Conservation (phyloP, 1,140 invertebrate species). For the Drosophila lacertosa region DNA sequence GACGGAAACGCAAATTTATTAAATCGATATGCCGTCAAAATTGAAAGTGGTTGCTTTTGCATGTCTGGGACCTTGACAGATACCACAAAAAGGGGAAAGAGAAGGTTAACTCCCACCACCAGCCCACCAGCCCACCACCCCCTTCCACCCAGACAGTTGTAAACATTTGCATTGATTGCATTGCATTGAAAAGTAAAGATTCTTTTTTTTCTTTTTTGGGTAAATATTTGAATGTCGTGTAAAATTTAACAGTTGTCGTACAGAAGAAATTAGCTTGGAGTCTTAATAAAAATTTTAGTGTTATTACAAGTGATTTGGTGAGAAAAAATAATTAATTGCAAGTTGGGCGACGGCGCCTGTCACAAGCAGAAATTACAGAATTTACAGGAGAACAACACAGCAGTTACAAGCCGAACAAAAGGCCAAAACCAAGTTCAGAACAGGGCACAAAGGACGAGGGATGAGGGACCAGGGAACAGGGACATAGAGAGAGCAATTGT, state of each 20-base stretch:
- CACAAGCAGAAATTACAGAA: conserved; percentile 70
- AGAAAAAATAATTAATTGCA: conserved; percentile 83
- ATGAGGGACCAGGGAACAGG: conserved; percentile 9
- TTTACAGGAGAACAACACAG: conserved; percentile 49
- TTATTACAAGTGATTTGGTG: conserved; percentile 76
- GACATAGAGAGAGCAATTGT: conserved; percentile 74
- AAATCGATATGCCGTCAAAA: conserved; percentile 81
- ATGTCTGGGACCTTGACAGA: conserved; percentile 65
- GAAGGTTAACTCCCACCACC: conserved; percentile 19
- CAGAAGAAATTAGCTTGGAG: conserved; percentile 35
- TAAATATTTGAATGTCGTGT: conserved; percentile 75
- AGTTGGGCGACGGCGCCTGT: conserved; percentile 59
- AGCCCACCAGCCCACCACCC: no score
- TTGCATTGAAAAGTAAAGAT: conserved; percentile 46
- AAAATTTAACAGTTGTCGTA: conserved; percentile 71
- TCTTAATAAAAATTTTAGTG: conserved; percentile 61
- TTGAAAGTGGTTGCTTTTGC: conserved; percentile 69
- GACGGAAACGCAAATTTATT: conserved; percentile 77
- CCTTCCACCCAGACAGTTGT: conserved; percentile 56
- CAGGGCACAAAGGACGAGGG: no score
- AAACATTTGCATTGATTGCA: conserved; percentile 81
- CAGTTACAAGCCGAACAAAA: conserved; percentile 59
- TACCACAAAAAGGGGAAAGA: neutral
- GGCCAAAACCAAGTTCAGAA: no score
- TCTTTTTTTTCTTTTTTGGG: conserved; percentile 35